Conservation (phyloP, 2,113 vertebrate species). For the Probosciger aterrimus region DNA sequence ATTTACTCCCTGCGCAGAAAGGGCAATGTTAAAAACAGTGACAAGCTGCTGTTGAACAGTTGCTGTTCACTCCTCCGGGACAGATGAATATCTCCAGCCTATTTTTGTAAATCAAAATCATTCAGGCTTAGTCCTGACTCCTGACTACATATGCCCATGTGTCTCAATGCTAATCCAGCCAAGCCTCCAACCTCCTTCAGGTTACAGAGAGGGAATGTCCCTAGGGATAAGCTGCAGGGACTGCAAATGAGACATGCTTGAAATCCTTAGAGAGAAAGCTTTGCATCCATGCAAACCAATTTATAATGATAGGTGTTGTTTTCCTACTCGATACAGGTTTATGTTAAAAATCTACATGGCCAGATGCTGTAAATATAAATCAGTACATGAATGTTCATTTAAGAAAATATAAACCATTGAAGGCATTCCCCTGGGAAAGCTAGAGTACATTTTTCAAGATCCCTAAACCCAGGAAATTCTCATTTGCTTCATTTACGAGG, state of each 20-base stretch:
- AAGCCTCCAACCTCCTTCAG: background rate
- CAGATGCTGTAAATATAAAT: constrained; percentile 36
- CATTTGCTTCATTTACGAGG: constrained; percentile 38
- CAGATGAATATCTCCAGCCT: background rate
- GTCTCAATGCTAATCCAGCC: background rate
- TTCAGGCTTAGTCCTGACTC: background rate
- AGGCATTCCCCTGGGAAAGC: constrained; percentile 11
- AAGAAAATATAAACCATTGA: background rate
- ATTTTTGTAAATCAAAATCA: constrained; percentile 22
- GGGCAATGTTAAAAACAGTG: background rate
- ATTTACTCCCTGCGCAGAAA: background rate
- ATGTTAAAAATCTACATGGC: background rate
- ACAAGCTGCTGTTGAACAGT: background rate
- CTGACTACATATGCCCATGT: background rate
- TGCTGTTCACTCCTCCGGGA: background rate
- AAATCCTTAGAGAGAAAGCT: background rate
- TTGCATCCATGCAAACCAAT: background rate
- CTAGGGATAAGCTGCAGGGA: background rate
- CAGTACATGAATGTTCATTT: background rate
- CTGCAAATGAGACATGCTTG: background rate
- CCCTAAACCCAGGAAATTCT: constrained; percentile 20
- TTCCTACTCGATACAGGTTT: background rate
- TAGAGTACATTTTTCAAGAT: constrained; percentile 8
- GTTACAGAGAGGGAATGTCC: background rate
- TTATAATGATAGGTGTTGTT: background rate